Evolutionary conservation across 2,113 vertebrate species (phyloP), one percentile per base, ranked within the genome.

Genomic region (Brachionichthys hirsutus): DNA sequence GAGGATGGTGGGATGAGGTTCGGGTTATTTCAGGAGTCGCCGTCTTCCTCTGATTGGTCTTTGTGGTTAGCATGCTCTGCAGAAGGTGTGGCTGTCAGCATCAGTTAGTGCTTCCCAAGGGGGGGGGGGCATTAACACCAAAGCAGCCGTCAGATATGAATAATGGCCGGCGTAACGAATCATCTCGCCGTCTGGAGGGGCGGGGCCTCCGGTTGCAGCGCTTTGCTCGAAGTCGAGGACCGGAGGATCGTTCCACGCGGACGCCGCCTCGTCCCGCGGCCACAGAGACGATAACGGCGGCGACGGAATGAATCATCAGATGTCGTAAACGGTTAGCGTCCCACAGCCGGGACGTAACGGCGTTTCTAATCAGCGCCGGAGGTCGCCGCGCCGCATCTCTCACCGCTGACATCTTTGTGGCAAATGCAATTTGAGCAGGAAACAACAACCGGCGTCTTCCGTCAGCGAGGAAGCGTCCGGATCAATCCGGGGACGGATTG

Each of bases 91-190:
- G 67, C 82, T 91, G 89, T 90, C 90, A 85, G 73, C 84, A 89
- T 91, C 88, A 86, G 90, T 90, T 89, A 84, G 34, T 43, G 41
- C 55, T 68, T 50, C 78, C 64, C 77, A 74, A 65, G 51, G 5
- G 53, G 81, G 67, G 88, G 75, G 45, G 51, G 58, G 80, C 76
- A 87, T 90, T 92, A 91, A 87, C 88, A 84, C 74, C 76, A 85
- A 85, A 88, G 79, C 82, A 84, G 71, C 81, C 86, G 88, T 87
- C 89, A 86, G 44, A 81, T 79, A 85, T 85, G 84, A 90, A 87
- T 85, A 84, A 88, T 79, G 81, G 77, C 83, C 87, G 83, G 84
- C 87, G 87, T 89, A 88, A 85, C 83, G 84, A 90, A 89, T 89
- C 80, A 84, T 86, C 77, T 57, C 14, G 24, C 82, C n/a, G 11